These are phyloP conservation scores for Acanthornis magna DNA, from an alignment of 2,797 vertebrate genomes.

Conservation along the genomic window DNA sequence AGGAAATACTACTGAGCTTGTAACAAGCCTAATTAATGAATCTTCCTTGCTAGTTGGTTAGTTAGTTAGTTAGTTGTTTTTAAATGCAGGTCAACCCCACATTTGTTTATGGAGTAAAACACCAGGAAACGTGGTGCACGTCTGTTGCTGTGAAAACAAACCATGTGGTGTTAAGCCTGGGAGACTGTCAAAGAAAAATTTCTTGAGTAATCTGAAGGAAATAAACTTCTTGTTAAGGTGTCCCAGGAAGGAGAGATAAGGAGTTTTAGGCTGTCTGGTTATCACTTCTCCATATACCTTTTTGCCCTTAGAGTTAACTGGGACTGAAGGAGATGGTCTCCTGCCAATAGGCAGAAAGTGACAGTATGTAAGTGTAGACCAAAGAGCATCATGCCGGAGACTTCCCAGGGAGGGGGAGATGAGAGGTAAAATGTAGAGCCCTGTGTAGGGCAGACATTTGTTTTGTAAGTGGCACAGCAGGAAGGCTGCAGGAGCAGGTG, in stretches of 20 bases:
- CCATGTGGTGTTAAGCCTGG: rapidly evolving
- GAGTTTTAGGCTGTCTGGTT: not conserved
- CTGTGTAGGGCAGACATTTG: not conserved
- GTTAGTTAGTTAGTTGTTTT: not conserved
- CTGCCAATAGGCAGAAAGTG: not conserved
- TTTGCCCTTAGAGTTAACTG: not conserved
- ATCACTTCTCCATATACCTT: not conserved
- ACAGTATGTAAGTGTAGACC: rapidly evolving
- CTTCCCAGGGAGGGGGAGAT: not conserved
- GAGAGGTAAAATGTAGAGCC: not conserved
- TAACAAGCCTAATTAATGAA: not conserved
- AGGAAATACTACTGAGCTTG: not conserved
- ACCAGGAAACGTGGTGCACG: not conserved
- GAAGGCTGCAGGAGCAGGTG: rapidly evolving
- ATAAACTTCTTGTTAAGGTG: not conserved
- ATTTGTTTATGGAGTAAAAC: not conserved
- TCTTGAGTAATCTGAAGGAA: not conserved
- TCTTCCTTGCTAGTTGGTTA: not conserved
- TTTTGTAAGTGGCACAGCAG: not conserved
- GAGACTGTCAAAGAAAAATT: not conserved
- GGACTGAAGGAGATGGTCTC: rapidly evolving
- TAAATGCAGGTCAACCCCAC: not conserved
- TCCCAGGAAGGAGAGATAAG: not conserved
- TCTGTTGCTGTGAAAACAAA: not conserved
- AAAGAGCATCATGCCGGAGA: rapidly evolving